These are phyloP conservation scores for Autographa pulchrina DNA, from an alignment of 2,888 invertebrate genomes.

Conservation along the genomic window DNA sequence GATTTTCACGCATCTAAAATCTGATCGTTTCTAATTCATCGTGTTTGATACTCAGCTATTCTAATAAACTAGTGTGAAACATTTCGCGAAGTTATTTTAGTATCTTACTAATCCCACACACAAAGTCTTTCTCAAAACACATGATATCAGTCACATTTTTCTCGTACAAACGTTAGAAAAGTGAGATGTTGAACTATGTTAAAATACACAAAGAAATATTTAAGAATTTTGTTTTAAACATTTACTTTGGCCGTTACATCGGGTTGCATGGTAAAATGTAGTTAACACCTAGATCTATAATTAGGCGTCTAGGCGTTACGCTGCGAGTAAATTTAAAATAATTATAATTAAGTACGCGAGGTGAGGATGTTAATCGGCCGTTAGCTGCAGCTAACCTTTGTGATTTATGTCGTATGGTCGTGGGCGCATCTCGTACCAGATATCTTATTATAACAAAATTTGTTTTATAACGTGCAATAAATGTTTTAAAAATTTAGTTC, in stretches of 20 bases:
- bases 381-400: conserved; percentile 49
- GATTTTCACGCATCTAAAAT: conserved; percentile 11
- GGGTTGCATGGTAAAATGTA: conserved; percentile 29
- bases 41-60: conserved; percentile 12
- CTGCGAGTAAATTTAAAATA: conserved; percentile 63
- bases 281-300: conserved; percentile 60
- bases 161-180: conserved; percentile 30
- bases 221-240: conserved; percentile 26
- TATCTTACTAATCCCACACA: conserved; percentile 1
- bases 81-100: conserved; percentile 8
- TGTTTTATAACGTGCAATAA: neutral
- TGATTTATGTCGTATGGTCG: conserved; percentile 44
- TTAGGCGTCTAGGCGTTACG: conserved; percentile 61
- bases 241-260: conserved; percentile 24
- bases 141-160: conserved; percentile 31
- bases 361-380: conserved; percentile 46
- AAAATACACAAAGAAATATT: conserved; percentile 42
- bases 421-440: conserved; percentile 23
- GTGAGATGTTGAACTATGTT: conserved; percentile 37
- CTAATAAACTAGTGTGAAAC: conserved; percentile 6
- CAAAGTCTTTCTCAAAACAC: conserved; percentile 19
- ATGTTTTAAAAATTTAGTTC: too few species aligned
- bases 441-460: conserved; percentile 1
- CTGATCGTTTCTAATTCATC: neutral
- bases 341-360: conserved; percentile 53